These are phyloP conservation scores for Zosterops pallidus DNA, from an alignment of 2,113 vertebrate genomes.

Conservation along the genomic window DNA sequence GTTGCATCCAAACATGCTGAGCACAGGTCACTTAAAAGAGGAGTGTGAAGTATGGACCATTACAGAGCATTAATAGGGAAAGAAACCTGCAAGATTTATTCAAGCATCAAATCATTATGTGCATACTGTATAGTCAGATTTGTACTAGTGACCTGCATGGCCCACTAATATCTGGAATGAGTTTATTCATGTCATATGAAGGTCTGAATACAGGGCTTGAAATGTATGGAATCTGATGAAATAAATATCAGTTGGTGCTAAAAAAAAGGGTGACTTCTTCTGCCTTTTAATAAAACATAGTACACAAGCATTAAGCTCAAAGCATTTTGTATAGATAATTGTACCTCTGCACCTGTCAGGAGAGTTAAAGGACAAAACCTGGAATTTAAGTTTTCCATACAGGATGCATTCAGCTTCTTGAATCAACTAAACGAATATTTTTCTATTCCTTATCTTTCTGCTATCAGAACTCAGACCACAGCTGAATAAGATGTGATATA, in stretches of 20 bases:
- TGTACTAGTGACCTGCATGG: not conserved
- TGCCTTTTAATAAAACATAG: constrained; percentile 71
- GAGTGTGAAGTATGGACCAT: not conserved
- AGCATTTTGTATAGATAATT: not conserved
- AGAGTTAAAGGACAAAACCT: constrained; percentile 18
- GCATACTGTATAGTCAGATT: not conserved
- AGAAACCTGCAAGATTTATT: not conserved
- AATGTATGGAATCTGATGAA: constrained; percentile 71
- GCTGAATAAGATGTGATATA: not conserved
- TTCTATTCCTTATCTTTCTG: not conserved
- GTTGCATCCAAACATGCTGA: not conserved
- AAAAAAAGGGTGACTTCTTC: constrained; percentile 1
- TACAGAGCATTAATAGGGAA: not conserved
- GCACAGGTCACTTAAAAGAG: not conserved
- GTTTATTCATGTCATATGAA: not conserved
- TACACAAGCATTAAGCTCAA: constrained; percentile 70
- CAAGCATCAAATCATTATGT: not conserved
- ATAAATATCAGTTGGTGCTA: constrained; percentile 61
- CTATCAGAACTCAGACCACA: not conserved
- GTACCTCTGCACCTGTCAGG: not conserved
- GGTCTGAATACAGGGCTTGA: constrained; percentile 77
- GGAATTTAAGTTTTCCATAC: constrained; percentile 12
- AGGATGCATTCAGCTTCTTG: not conserved
- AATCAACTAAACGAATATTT: not conserved
- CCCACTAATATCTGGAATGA: not conserved